Evolutionary conservation across 2,888 invertebrate genomes (phyloP), one percentile per base, ranked within the genome.

Genomic region (Drosophila kambysellisi): DNA sequence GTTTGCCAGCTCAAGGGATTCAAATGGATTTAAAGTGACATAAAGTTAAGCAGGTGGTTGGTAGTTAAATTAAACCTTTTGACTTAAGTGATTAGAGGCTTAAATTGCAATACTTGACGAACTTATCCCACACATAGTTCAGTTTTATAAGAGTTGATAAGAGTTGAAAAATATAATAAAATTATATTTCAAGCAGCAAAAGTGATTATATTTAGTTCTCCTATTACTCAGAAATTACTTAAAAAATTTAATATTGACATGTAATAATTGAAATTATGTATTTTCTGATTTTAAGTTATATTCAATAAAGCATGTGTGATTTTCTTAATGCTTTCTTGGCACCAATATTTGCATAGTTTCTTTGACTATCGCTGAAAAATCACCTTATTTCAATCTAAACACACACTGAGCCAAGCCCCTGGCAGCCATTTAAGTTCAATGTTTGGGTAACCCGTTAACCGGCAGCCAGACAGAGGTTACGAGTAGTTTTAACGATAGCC

Each of bases 401-500:
- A 64, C 56, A 60, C 17, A 29, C 29, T 56, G 37, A 53, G 52
- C 41, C 46, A 57, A 52, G 11, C 51, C 48, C 62, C 58, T 60
- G 61, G 65, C 65, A 69, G 54, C 72, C 65, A 66, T 64, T 61
- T 69, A 64, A 78, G 72, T 72, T 72, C 46, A 59, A 59, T 69
- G 63, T 29, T 68, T 46, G 32, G 20, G 37, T 63, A 72, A 73
- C 66, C 67, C 65, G 30, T 66, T 66, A 35, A 52, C 72, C 68
- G 41, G 57, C 61, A 66, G 64, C 39, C 59, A 62, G 59, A 68
- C 78, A 78, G 71, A 75, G 67, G 75, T 71, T 65, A 46, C 54
- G 41, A 74, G 57, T 53, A 63, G 63, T 60, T 63, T 57, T 51
- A 66, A 58, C 59, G 77, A 75, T 75, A 60, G 75, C 78, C 78